Evolutionary conservation across 2,797 vertebrate genomes (phyloP).

Genomic region (Megaceryle alcyon): DNA sequence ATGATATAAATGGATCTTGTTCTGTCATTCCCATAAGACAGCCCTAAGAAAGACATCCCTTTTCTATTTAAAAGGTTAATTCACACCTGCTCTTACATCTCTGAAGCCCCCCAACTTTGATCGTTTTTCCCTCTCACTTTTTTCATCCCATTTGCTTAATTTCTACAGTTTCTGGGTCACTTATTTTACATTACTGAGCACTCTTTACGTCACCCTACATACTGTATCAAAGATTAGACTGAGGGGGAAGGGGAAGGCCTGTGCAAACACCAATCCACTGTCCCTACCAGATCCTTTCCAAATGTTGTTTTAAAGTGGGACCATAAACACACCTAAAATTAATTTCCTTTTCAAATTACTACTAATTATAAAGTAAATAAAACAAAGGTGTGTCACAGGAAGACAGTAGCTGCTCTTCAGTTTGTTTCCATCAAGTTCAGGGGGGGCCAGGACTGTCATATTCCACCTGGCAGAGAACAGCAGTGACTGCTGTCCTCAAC

Average conservation of each 20-base stretch:
- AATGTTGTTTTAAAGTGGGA: not conserved
- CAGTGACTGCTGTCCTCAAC: accelerated
- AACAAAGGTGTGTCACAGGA: not conserved
- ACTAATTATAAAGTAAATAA: not conserved
- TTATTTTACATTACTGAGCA: not conserved
- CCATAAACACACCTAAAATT: not conserved
- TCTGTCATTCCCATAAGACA: too few relatives aligned
- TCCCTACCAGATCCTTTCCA: not conserved
- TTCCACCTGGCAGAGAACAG: not conserved
- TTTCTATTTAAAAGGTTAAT: too few relatives aligned
- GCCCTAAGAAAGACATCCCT: too few relatives aligned
- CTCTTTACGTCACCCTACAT: not conserved
- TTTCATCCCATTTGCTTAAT: not conserved
- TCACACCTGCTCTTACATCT: too few relatives aligned
- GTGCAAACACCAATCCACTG: not conserved
- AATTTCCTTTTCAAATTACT: not conserved
- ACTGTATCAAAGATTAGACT: not conserved
- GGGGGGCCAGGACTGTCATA: not conserved
- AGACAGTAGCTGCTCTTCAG: not conserved
- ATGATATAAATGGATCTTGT: too few relatives aligned
- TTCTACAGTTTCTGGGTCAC: not conserved
- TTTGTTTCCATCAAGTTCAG: not conserved
- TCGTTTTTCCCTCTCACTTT: not conserved
- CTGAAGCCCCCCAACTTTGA: too few relatives aligned
- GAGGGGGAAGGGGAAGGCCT: not conserved